These are phyloP conservation scores for Acrocyrtus sp. DNA, from an alignment of 2,888 invertebrate genomes.

Conservation along the genomic window DNA sequence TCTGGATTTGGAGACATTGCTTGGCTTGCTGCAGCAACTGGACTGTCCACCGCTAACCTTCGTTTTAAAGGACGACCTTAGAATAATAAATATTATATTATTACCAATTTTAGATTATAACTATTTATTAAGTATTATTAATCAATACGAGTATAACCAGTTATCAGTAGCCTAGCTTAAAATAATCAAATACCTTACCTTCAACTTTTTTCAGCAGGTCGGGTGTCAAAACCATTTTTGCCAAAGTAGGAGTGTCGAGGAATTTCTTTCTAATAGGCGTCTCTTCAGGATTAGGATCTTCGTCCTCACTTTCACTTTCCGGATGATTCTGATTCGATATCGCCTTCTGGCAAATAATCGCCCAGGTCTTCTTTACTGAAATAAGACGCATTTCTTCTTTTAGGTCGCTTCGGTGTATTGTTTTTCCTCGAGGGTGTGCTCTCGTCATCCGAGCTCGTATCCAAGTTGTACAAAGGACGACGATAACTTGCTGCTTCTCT, in stretches of 20 bases:
- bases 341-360: neutral
- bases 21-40: slow-evolving; percentile 28
- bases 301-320: neutral
- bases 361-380: slow-evolving; percentile 1
- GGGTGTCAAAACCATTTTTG: neutral
- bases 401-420: neutral
- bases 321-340: neutral
- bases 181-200: slow-evolving; percentile 3
- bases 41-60: slow-evolving; percentile 23
- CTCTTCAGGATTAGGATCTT: neutral
- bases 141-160: neutral
- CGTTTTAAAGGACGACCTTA: slow-evolving; percentile 10
- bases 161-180: neutral
- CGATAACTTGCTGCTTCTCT: no score
- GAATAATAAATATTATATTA: no score
- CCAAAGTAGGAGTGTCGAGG: neutral
- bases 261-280: neutral
- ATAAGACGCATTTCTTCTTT: slow-evolving; percentile 3
- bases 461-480: no score
- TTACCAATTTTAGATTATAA: no score
- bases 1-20: slow-evolving; percentile 54
- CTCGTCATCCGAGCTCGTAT: no score
- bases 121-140: neutral
- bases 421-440: no score
- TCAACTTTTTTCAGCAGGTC: slow-evolving; percentile 8